Evolutionary conservation across 2,797 vertebrate species (phyloP).

Genomic region (Liparis tanakae): DNA sequence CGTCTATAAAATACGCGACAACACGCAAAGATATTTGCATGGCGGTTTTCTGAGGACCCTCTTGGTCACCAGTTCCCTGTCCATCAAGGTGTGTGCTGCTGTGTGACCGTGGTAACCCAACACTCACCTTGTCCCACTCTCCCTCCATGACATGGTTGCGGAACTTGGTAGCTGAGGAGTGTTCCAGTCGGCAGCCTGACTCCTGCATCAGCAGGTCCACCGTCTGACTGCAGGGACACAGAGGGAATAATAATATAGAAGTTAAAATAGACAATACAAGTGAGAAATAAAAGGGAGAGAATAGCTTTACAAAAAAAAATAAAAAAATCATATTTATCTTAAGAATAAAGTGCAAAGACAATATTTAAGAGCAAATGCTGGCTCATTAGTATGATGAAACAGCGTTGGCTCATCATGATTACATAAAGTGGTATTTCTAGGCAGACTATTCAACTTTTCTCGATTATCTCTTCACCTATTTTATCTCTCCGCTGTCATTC

Average conservation of each 20-base stretch:
- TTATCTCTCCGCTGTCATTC: not conserved
- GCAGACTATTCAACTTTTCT: not conserved
- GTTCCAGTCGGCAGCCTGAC: constrained; percentile 99
- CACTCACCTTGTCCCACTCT: constrained; percentile 98
- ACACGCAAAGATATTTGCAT: not conserved
- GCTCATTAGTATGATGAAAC: constrained; percentile 13
- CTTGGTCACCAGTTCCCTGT: not conserved
- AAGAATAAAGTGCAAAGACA: constrained; percentile 1
- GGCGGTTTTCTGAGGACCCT: not conserved
- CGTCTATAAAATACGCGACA: not conserved
- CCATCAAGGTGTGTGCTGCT: constrained; percentile 7
- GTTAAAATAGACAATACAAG: constrained; percentile 12
- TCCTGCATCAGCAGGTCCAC: constrained; percentile 99
- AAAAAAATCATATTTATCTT: not conserved
- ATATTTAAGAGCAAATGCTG: constrained; percentile 7
- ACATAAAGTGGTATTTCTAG: not conserved
- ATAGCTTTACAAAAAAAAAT: not conserved
- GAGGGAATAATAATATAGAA: not conserved
- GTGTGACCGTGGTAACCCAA: constrained; percentile 29
- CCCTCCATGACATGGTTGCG: constrained; percentile 99
- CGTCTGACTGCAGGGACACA: constrained; percentile 91
- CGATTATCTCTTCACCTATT: not conserved
- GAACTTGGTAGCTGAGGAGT: constrained; percentile 98
- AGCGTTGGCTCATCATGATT: not conserved
- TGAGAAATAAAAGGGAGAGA: constrained; percentile 26